A percentile compares a stretch with the other conserved stretches of the same genome.
phyloP scores from a whole-genome alignment of 2,888 invertebrate genomes.

The Phengaris arion region DNA sequence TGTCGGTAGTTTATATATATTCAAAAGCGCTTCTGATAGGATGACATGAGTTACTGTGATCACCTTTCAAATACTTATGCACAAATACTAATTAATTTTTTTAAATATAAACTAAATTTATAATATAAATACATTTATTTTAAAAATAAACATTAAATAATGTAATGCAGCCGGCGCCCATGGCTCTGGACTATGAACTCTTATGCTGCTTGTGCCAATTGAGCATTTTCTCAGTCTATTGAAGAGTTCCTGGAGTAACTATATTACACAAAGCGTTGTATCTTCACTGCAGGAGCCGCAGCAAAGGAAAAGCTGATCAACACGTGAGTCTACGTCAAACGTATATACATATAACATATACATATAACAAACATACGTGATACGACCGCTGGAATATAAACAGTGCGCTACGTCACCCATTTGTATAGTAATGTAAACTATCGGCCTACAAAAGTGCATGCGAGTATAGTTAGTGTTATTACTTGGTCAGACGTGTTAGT shows the following conservation, averaged over 20 bases:
- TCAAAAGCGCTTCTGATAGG: no score
- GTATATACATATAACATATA: background rate
- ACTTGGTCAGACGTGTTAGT: background rate
- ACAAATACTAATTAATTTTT: no score
- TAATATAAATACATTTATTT: no score
- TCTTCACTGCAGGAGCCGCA: background rate
- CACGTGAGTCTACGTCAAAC: background rate
- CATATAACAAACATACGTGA: background rate
- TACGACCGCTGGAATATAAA: background rate
- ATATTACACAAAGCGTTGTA: background rate
- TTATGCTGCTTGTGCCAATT: no score
- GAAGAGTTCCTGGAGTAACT: no score
- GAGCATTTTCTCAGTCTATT: no score
- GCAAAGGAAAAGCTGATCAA: background rate
- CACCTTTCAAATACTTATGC: no score
- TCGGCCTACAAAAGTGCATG: background rate
- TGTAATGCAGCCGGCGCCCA: background rate
- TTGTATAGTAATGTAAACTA: background rate
- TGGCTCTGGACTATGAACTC: background rate
- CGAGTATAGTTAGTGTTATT: conserved; percentile 5
- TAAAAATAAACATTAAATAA: no score
- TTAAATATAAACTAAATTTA: no score
- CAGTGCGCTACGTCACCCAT: background rate
- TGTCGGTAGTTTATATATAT: no score
- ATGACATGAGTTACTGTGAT: no score